phyloP scores from a whole-genome alignment of 2,888 invertebrate species.

The Drosophila mimica region DNA sequence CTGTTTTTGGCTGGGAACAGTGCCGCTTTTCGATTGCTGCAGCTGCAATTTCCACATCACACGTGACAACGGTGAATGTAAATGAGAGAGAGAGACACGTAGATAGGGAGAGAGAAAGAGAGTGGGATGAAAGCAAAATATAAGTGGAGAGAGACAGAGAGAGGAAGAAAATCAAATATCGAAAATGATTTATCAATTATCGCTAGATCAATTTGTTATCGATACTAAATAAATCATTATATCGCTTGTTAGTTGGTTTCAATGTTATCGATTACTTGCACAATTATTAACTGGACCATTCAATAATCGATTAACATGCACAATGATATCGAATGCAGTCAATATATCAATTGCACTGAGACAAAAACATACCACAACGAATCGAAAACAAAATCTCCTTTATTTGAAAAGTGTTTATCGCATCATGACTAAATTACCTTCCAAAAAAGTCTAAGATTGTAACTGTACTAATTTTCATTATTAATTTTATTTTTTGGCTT shows the following conservation, averaged over 20 bases:
- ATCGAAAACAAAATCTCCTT: neutral
- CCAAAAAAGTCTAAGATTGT: neutral
- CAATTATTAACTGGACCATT: neutral
- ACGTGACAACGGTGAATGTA: neutral
- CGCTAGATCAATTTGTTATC: neutral
- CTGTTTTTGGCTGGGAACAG: slow-evolving; percentile 82
- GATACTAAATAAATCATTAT: neutral
- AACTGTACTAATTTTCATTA: neutral
- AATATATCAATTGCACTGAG: neutral
- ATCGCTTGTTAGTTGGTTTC: neutral
- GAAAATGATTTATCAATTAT: neutral
- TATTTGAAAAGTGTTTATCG: neutral
- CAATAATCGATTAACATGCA: neutral
- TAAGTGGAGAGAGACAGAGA: neutral
- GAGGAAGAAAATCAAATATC: neutral
- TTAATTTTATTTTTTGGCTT: neutral
- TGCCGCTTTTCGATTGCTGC: slow-evolving; percentile 85
- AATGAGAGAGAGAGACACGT: neutral
- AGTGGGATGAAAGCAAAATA: neutral
- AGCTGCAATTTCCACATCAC: slow-evolving; percentile 55
- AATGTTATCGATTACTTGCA: neutral
- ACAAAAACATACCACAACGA: neutral
- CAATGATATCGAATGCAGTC: neutral
- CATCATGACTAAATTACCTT: neutral
- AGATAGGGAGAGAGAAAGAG: slow-evolving; percentile 3